phyloP scores from a whole-genome alignment of 2,797 vertebrate genomes.

The Urophycis tenuis region DNA sequence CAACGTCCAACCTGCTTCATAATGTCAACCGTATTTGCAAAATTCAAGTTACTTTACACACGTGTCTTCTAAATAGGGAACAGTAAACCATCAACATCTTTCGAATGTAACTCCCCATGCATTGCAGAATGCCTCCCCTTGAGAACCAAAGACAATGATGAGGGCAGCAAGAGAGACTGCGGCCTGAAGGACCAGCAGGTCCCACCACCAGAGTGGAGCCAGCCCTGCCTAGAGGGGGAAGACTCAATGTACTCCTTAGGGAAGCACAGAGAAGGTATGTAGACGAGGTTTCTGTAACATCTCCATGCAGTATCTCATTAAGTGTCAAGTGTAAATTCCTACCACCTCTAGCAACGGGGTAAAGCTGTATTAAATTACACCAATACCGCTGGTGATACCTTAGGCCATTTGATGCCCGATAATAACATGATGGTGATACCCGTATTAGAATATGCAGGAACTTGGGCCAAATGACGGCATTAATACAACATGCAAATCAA shows the following conservation, averaged over 20 bases:
- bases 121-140: constrained; percentile 2
- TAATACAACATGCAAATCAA: neutral
- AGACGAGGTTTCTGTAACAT: neutral
- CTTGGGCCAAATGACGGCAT: neutral
- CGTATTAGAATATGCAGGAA: neutral
- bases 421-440: neutral
- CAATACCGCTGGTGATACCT: neutral
- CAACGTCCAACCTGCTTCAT: neutral
- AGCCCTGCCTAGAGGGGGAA: constrained; percentile 39
- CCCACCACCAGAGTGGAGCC: constrained; percentile 36
- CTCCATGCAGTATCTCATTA: neutral
- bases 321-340: too few relatives aligned
- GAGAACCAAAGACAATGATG: constrained; percentile 32
- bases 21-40: neutral
- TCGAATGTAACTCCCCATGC: neutral
- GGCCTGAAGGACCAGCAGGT: constrained; percentile 60
- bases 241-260: constrained; percentile 41
- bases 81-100: neutral
- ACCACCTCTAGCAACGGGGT: neutral
- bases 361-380: neutral
- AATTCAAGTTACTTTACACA: neutral
- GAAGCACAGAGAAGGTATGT: constrained; percentile 33
- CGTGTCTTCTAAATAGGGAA: neutral
- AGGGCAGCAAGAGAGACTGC: constrained; percentile 26
- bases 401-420: neutral